These are phyloP conservation scores for Tarsius wallacei DNA, from an alignment of 2,797 vertebrate species.

Conservation along the genomic window DNA sequence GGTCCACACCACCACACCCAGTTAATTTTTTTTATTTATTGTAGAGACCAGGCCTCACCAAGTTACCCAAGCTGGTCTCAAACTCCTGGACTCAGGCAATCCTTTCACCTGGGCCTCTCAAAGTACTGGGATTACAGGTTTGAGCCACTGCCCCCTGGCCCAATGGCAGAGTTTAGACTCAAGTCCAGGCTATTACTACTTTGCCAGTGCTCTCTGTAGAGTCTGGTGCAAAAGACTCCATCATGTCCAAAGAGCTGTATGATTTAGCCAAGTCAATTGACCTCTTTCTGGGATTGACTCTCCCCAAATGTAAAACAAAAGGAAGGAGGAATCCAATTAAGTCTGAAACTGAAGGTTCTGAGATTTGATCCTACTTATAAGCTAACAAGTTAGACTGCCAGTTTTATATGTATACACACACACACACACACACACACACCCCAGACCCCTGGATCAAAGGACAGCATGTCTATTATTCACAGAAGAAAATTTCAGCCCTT, in stretches of 20 bases:
- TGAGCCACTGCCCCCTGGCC: no score
- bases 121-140: no score
- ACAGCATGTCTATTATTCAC: neutral
- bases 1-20: no score
- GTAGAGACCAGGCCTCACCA: no score
- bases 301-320: conserved; percentile 2
- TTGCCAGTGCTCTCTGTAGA: neutral
- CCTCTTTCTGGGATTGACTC: neutral
- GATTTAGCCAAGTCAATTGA: neutral
- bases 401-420: neutral
- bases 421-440: neutral
- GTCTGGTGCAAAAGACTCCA: neutral
- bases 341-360: neutral
- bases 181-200: neutral
- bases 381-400: neutral
- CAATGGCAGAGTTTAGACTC: neutral
- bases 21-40: no score
- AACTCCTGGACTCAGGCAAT: no score
- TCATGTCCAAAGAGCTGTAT: neutral
- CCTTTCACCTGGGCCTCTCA: no score
- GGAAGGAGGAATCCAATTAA: neutral
- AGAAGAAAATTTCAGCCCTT: neutral
- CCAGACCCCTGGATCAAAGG: neutral
- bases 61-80: no score
- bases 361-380: neutral